phyloP scores from a whole-genome alignment of 1,140 invertebrate species.

The Drosophila arizonae region DNA sequence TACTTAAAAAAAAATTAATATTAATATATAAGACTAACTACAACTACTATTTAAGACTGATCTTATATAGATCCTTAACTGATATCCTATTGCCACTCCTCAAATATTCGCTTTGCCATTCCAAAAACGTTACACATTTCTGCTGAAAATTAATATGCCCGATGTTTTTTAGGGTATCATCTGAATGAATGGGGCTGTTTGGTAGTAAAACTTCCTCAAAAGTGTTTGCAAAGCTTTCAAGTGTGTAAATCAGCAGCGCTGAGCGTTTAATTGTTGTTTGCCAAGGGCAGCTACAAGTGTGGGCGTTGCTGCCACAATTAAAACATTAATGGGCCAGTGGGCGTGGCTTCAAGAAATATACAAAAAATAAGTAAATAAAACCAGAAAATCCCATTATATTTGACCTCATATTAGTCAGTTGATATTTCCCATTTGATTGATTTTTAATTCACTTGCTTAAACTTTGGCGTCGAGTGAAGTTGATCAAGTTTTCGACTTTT shows the following conservation, averaged over 20 bases:
- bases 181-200: conserved; percentile 2
- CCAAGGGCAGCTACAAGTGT: conserved; percentile 42
- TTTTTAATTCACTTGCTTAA: not conserved
- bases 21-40: too few species aligned
- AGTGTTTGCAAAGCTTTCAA: conserved; percentile 61
- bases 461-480: too few species aligned
- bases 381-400: too few species aligned
- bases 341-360: not conserved
- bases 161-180: not conserved
- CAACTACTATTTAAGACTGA: too few species aligned
- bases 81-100: too few species aligned
- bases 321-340: conserved; percentile 44
- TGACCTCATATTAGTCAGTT: too few species aligned
- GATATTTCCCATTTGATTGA: not conserved
- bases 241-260: conserved; percentile 58
- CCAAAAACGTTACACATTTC: not conserved
- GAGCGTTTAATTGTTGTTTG: conserved; percentile 72
- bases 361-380: not conserved
- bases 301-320: conserved; percentile 52
- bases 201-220: conserved; percentile 56
- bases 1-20: too few species aligned
- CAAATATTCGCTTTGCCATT: too few species aligned
- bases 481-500: conserved; percentile 19
- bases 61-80: too few species aligned
- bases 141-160: not conserved